A percentile compares a stretch with the other conserved stretches of the same genome.
Evolutionary conservation across 92 coral and sea anemone genomes (phyloP).

Genomic region (Palythoa heliodiscus): DNA sequence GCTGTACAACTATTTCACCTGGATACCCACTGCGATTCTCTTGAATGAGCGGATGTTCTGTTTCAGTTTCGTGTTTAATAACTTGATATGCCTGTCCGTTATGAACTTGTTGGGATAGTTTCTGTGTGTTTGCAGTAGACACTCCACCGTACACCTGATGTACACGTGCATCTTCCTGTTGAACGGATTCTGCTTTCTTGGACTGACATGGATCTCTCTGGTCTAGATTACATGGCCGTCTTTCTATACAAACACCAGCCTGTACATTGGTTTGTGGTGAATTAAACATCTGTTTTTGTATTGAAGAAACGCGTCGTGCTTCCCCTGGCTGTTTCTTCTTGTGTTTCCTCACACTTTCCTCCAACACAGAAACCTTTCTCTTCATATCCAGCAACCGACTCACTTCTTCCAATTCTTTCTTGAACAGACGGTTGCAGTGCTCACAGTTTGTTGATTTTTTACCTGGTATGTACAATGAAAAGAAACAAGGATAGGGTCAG

Average conservation of each 20-base stretch:
- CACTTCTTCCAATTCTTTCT: constrained; percentile 20
- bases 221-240: background rate
- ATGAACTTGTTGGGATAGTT: background rate
- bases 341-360: constrained; percentile 19
- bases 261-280: background rate
- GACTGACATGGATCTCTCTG: background rate
- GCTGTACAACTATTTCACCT: background rate
- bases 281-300: background rate
- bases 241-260: background rate
- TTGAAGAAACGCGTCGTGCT: background rate
- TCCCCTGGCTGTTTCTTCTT: constrained; percentile 11
- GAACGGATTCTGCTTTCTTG: background rate
- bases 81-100: background rate
- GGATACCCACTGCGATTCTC: constrained; percentile 1
- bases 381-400: constrained; percentile 21
- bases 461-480: background rate
- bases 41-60: background rate
- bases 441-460: constrained; percentile 42
- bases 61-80: background rate
- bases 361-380: constrained; percentile 1
- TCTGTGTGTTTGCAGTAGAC: constrained; percentile 14
- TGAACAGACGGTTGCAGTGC: constrained; percentile 37
- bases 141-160: background rate
- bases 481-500: background rate
- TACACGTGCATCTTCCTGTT: background rate